Evolutionary conservation across 2,113 vertebrate genomes (phyloP), one percentile per base, ranked within the genome.

Genomic region (Phrynosoma blainvillii): DNA sequence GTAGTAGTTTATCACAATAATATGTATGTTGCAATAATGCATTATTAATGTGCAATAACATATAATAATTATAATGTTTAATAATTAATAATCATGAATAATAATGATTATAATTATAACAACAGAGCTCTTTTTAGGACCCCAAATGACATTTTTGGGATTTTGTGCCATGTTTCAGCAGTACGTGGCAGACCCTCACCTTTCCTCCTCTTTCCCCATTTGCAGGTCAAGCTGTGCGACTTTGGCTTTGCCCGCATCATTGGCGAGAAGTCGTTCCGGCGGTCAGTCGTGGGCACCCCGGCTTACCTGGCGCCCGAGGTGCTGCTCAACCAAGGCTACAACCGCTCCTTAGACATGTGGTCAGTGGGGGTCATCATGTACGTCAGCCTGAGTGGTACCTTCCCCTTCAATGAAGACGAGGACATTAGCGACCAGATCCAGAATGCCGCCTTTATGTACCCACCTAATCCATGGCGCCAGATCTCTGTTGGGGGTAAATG

Each of bases 371-470:
- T 99, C 83, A 98, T 99, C 87, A 98, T 98, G 97, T 99, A 99
- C 0, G 98, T 99, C 92, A 99, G 98, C 95, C 96, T 99, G 82
- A 98, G 98, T 0, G 98, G 98, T 32, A 98, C 98, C 0, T 98
- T 98, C 91, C 98, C 98, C 1, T 98, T 98, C 92, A 98, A 99
- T 12, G 98, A 99, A 92, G 98, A 99, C 0, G 98, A 99, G 91
- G 98, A 99, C 77, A 99, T 99, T 95, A 98, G 97, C 0, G 98
- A 99, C 94, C 98, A 99, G 96, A 99, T 99, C 87, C 98, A 98
- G 95, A 99, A 99, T 0, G 98, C 98, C 0, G 98, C 98, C 88
- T 99, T 99, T 93, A 99, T 98, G 98, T 99, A 98, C 92, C 98
- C 98, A 0, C 96, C 97, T 9, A 98, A 97, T 92, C 98, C 98